Percentiles rank a stretch among this genome's conserved stretches.
Conservation (phyloP, 2,797 vertebrate species). For the Pitangus sulphuratus region DNA sequence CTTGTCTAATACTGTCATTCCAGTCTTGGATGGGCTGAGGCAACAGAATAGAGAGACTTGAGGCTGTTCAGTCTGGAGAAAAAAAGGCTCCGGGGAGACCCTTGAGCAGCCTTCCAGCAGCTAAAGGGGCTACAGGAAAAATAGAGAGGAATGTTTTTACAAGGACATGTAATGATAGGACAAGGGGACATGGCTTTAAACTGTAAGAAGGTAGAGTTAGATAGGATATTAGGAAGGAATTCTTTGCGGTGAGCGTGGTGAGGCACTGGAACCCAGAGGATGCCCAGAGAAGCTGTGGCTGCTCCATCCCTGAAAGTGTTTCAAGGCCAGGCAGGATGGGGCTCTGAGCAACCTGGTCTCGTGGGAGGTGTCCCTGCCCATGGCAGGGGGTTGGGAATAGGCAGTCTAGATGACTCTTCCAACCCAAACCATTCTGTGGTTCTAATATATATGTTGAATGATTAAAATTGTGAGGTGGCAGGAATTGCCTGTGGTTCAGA, state of each 20-base stretch:
- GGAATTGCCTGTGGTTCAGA: background rate
- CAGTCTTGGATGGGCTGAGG: background rate
- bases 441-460: background rate
- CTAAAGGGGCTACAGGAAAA: background rate
- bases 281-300: background rate
- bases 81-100: background rate
- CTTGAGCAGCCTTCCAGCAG: background rate
- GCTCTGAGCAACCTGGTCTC: rapidly evolving
- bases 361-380: background rate
- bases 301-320: too few relatives aligned
- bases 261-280: rapidly evolving
- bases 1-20: background rate
- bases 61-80: background rate
- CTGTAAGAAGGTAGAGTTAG: background rate
- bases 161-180: background rate
- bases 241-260: rapidly evolving
- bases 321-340: background rate
- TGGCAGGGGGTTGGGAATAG: background rate
- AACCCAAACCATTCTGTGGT: background rate
- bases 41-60: background rate
- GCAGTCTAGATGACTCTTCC: background rate
- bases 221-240: background rate
- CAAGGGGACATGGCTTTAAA: background rate
- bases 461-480: background rate
- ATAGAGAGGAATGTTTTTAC: background rate